Evolutionary conservation across 2,888 invertebrate genomes (phyloP), one percentile per base, ranked within the genome.

Genomic region (Aphodius sticticus): DNA sequence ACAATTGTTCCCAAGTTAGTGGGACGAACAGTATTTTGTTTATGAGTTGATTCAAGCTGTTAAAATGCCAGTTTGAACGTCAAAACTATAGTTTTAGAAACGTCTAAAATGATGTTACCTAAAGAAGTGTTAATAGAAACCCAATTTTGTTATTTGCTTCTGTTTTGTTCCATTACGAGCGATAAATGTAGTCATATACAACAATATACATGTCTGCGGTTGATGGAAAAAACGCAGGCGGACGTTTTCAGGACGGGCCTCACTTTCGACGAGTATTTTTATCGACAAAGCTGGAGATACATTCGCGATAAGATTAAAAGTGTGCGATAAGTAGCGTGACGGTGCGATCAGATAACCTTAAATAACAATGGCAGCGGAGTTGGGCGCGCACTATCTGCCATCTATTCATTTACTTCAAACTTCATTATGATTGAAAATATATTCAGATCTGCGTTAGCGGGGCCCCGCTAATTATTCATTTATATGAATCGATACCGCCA

Each of bases 381-480:
- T 82, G 82, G 81, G 81, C 81, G 81, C 81, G 81, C 82, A 81
- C 82, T 84, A 84, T 84, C 84, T 83, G 76, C 80, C 81, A 84
- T 84, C 84, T 83, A 80, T 83, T 83, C 83, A 83, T 84, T 83
- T 83, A 83, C 83, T 84, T 83, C 83, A 83, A 83, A 84, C 83
- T 84, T 84, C 84, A 83, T 84, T 83, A 84, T 82, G 82, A 83
- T 83, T 79, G 79, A 79, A 81, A 82, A 81, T 81, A 76, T 79
- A 82, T 79, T 78, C 82, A 79, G 76, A 79, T 80, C 81, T 76
- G 72, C 26, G 53, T 76, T 74, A 76, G 78, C 69, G 16, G 53
- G 35, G 69, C 79, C 37, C 72, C 16, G 69, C 78, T 80, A 80
- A 80, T 80, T 80, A 80, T 76, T 80, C 78, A 78, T 80, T 71